phyloP scores from a whole-genome alignment of 2,797 vertebrate species.

The Trachurus trachurus region DNA sequence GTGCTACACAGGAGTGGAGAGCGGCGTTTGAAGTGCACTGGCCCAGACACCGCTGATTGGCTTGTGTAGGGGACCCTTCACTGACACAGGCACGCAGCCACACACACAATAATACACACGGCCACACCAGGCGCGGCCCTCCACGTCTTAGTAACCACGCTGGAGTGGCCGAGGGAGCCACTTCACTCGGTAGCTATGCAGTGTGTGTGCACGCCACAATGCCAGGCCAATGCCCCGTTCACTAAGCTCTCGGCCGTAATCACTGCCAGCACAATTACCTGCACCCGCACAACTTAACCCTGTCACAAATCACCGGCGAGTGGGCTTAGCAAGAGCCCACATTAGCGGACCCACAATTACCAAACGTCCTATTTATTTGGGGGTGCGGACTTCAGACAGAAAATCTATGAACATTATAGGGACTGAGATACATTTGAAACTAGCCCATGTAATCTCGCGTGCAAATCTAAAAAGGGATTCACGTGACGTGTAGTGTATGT shows the following conservation, averaged over 20 bases:
- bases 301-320: constrained; percentile 60
- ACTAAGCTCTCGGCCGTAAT: constrained; percentile 63
- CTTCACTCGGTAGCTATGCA: constrained; percentile 58
- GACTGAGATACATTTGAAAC: background rate
- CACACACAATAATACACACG: constrained; percentile 18
- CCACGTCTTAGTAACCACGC: constrained; percentile 54
- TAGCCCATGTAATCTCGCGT: background rate
- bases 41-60: constrained; percentile 69
- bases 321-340: constrained; percentile 41
- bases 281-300: constrained; percentile 61
- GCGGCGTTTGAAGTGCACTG: constrained; percentile 76
- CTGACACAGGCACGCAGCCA: constrained; percentile 27
- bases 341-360: constrained; percentile 30
- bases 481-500: background rate
- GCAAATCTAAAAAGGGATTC: background rate
- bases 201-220: constrained; percentile 23
- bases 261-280: constrained; percentile 64
- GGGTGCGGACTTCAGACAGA: background rate
- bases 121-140: constrained; percentile 46
- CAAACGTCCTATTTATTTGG: background rate
- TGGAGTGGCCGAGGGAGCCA: constrained; percentile 56
- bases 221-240: constrained; percentile 26
- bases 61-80: constrained; percentile 49
- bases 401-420: background rate
- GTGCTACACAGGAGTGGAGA: constrained; percentile 65